Conservation (phyloP, 2,888 invertebrate species). For the Molanna angustata region DNA sequence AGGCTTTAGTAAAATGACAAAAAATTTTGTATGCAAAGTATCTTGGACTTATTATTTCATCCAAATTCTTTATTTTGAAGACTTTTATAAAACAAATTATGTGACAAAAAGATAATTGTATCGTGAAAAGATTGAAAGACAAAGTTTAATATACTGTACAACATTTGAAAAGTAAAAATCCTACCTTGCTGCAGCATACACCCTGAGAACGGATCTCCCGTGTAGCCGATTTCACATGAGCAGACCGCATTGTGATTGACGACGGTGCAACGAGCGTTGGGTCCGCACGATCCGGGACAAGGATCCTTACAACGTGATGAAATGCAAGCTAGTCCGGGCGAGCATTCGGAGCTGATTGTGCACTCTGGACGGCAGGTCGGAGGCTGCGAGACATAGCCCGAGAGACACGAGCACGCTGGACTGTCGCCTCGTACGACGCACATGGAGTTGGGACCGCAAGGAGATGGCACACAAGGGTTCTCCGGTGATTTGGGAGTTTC, state of each 20-base stretch:
- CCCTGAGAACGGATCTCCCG: constrained; percentile 64
- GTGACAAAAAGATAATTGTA: too few species aligned
- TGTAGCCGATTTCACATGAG: constrained; percentile 57
- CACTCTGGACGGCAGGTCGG: constrained; percentile 70
- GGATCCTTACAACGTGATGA: constrained; percentile 63
- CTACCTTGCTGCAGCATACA: constrained; percentile 41
- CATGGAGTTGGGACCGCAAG: constrained; percentile 64
- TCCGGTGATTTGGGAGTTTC: constrained; percentile 8
- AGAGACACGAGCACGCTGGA: constrained; percentile 62
- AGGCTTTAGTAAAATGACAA: too few species aligned
- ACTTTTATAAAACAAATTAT: too few species aligned
- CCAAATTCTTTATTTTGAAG: too few species aligned
- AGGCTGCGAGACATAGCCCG: constrained; percentile 61
- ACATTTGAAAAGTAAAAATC: too few species aligned
- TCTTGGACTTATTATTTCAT: too few species aligned
- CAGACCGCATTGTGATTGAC: constrained; percentile 66
- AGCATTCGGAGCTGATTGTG: constrained; percentile 66
- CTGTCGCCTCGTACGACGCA: constrained; percentile 61
- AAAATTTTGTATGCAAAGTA: too few species aligned
- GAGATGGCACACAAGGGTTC: constrained; percentile 65
- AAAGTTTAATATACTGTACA: too few species aligned
- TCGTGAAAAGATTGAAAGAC: too few species aligned
- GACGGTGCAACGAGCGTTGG: constrained; percentile 56
- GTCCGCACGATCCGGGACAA: constrained; percentile 65
- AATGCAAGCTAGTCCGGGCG: constrained; percentile 62